These are phyloP conservation scores for Poecile atricapillus DNA, from an alignment of 2,113 vertebrate genomes.

Conservation along the genomic window DNA sequence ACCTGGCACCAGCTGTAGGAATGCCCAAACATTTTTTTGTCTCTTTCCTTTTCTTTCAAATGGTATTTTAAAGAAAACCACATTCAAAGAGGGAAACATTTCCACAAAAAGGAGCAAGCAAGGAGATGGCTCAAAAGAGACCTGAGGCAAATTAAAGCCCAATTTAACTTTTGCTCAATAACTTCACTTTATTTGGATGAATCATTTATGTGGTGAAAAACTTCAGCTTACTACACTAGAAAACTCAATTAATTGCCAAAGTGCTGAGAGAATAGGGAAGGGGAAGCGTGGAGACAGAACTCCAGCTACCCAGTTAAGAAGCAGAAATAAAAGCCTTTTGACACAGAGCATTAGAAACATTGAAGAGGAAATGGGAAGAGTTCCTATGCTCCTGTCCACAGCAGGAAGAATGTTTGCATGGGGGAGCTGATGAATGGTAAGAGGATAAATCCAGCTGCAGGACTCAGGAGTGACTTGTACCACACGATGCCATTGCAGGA, in stretches of 20 bases:
- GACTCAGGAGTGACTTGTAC: background rate
- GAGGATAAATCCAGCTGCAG: background rate
- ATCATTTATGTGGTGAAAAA: constrained; percentile 71
- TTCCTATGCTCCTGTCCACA: background rate
- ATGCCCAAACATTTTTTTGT: background rate
- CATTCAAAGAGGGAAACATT: background rate
- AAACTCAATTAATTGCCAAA: constrained; percentile 62
- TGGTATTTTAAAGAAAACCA: constrained; percentile 12
- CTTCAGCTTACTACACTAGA: constrained; percentile 57
- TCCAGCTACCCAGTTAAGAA: constrained; percentile 21
- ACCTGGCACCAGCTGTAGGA: background rate
- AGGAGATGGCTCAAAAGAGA: constrained; percentile 54
- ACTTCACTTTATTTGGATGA: constrained; percentile 72
- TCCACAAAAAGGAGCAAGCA: background rate
- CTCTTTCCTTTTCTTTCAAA: constrained; percentile 7
- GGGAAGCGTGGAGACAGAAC: background rate
- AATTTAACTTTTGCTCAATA: constrained; percentile 73
- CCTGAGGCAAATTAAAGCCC: constrained; percentile 72
- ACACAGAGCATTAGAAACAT: background rate
- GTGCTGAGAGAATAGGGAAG: constrained; percentile 33
- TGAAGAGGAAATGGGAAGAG: background rate
- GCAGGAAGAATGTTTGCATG: background rate
- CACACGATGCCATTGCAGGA: background rate
- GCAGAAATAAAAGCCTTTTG: constrained; percentile 50
- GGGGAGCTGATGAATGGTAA: background rate